Evolutionary conservation across 2,113 vertebrate genomes (phyloP), one percentile per base, ranked within the genome.

Genomic region (Dipodomys ordii): DNA sequence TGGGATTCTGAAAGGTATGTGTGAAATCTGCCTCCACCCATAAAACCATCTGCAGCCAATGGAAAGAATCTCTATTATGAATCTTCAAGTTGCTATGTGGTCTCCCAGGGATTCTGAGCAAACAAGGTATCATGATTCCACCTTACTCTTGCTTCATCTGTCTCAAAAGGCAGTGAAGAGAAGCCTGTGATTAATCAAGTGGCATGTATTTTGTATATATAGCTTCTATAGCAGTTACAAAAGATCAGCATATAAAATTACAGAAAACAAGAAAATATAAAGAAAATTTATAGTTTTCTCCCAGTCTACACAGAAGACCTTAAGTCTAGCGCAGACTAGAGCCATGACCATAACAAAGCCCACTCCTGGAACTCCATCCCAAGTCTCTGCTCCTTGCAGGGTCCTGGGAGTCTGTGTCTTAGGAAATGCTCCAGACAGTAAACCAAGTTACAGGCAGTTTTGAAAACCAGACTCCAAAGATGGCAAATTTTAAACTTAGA

Each of bases 61-160:
- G 39, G 32, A 80, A 86, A 0, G 9, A 69, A 15, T 28, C 23
- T 53, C 46, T 2, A 19, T 27, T 71, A 27, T 12, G 20, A 65
- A 39, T 64, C 32, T 79, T 7, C 11, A 10, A 11, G 0, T 0
- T 4, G 11, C 23, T 13, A 2, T 0, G 9, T 7, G 32, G 28
- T 76, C 67, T 86, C 20, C n/a, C 2, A 32, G 25, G 44, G 53
- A 83, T 5, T 2, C 67, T 30, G 39, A 39, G 39, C 39, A 39
- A 39, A 39, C 39, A 39, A 39, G 39, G 39, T 39, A 39, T 39
- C 39, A 39, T 39, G 4, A 49, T 32, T 90, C 78, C 22, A 86
- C 7, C 4, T 35, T 22, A 3, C 13, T 27, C 49, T 76, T 30
- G 13, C 7, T 74, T 84, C 30, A 19, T n/a, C 53, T 67, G 7